Base-by-base conservation (phyloP, 2,888 invertebrate species). In the Ashinkailepas kermadecensis region DNA sequence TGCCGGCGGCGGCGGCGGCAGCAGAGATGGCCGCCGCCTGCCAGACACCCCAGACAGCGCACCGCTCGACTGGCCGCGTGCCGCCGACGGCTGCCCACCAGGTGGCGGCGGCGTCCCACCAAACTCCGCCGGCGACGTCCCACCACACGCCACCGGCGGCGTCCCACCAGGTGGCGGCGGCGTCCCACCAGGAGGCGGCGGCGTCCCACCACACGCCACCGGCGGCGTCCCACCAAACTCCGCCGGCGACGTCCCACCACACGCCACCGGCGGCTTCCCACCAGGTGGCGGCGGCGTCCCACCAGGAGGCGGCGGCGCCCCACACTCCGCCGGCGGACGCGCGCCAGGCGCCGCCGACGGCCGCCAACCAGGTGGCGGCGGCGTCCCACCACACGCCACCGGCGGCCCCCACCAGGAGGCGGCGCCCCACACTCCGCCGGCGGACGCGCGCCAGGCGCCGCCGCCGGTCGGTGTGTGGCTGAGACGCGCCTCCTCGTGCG, bases 391-490 rank as follows among this genome's bases (percentile, higher is more conserved):
- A 39, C 39, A 39, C 39, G 1, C 39, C 39, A 4, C 39, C 39
- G 4, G 39, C 39, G 39, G n/a, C n/a, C 2, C 39, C 39, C 39
- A 39, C 3, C 62, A 12, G 62, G 62, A 0, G 62, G 15, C 62
- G 9, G 18, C 62, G 62, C 62, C 18, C 0, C 62, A 13, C 18
- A 13, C 65, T 9, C n/a, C 9, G n/a, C n/a, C n/a, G 23, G 1
- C 65, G n/a, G 65, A n/a, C 65, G n/a, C 18, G 9, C n/a, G 0
- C 3, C 23, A 8, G 65, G 18, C 65, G 23, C 23, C 65, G 65
- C n/a, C 23, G 79, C 23, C 15, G 74, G 15, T 54, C 54, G 57
- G 15, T 39, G 81, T n/a, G 81, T 80, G 11, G 80, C 82, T 56
- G n/a, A 58, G 62, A 0, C 78, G 54, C 39, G 39, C 39, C 39